Percentiles rank a stretch among this genome's conserved stretches.
Conservation (phyloP, 2,888 invertebrate genomes). For the Erebia epiphron region DNA sequence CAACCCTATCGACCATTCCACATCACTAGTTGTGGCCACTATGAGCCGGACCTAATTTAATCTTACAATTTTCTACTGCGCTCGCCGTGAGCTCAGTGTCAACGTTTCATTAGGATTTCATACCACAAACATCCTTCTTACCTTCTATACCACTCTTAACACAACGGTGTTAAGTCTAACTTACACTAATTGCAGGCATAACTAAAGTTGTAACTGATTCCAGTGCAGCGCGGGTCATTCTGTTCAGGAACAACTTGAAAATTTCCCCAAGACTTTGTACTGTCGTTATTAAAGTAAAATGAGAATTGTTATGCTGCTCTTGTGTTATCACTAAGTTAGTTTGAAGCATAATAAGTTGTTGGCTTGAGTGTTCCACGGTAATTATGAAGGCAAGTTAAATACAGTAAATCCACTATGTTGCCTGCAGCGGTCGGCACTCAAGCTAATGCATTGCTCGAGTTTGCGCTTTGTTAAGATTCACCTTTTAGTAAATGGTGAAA, state of each 20-base stretch:
- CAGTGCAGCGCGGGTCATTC: constrained; percentile 67
- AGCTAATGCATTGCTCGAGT: not conserved
- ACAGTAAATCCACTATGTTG: not conserved
- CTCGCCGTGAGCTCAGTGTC: constrained; percentile 67
- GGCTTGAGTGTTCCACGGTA: constrained; percentile 37
- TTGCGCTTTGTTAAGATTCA: no score
- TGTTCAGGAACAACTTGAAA: constrained; percentile 64
- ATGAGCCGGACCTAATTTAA: constrained; percentile 72
- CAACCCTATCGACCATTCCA: not conserved
- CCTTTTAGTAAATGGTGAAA: no score
- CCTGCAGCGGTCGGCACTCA: not conserved
- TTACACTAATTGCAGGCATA: constrained; percentile 34
- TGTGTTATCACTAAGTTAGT: constrained; percentile 56
- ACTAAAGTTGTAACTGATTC: constrained; percentile 50
- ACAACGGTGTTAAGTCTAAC: constrained; percentile 41
- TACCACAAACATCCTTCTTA: constrained; percentile 48
- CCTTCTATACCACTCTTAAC: constrained; percentile 37
- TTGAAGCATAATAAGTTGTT: constrained; percentile 42
- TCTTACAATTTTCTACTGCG: constrained; percentile 73
- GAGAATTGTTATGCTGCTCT: constrained; percentile 65
- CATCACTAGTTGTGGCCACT: constrained; percentile 53
- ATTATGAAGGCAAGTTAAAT: constrained; percentile 13
- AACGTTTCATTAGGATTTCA: constrained; percentile 76
- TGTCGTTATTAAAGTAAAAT: constrained; percentile 70
- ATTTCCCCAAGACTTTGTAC: constrained; percentile 66